phyloP scores from a whole-genome alignment of 64 coral and sea anemone genomes.

The Exaiptasia diaphana region DNA sequence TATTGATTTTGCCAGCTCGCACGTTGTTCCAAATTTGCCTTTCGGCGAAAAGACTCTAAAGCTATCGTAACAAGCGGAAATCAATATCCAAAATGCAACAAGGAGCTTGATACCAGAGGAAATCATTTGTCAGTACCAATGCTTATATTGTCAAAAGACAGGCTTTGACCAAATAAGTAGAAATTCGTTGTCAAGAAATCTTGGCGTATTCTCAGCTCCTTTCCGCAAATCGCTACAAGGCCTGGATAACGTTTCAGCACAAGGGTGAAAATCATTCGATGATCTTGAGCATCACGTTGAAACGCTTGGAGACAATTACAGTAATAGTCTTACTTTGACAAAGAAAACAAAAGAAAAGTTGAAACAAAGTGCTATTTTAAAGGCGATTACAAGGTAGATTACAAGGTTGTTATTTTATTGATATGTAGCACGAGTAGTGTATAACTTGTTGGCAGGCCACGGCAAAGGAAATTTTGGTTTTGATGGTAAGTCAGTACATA shows the following conservation, averaged over 20 bases:
- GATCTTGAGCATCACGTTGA: background rate
- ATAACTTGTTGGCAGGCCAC: too few relatives aligned
- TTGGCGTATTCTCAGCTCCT: background rate
- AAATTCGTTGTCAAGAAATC: background rate
- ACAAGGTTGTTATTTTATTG: too few relatives aligned
- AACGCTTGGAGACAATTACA: background rate
- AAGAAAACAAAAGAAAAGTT: background rate
- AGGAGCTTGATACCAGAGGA: background rate
- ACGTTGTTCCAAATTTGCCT: conserved; percentile 14
- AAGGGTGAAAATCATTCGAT: conserved; percentile 12
- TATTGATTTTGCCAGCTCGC: conserved; percentile 1
- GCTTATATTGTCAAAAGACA: background rate
- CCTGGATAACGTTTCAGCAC: conserved; percentile 15
- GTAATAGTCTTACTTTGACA: background rate
- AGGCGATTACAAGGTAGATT: background rate
- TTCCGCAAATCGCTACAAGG: conserved; percentile 5
- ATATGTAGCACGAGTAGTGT: too few relatives aligned
- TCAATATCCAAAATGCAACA: conserved; percentile 1
- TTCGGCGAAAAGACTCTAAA: conserved; percentile 24
- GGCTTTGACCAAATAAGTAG: background rate
- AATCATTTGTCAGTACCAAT: conserved; percentile 9
- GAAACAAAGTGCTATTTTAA: background rate
- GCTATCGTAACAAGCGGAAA: background rate
- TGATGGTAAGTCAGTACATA: too few relatives aligned
- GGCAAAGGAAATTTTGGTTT: too few relatives aligned